A percentile compares a stretch with the other conserved stretches of the same genome.
These are phyloP conservation scores for Phoenicopterus ruber DNA, from an alignment of 2,113 vertebrate genomes.

Conservation along the genomic window DNA sequence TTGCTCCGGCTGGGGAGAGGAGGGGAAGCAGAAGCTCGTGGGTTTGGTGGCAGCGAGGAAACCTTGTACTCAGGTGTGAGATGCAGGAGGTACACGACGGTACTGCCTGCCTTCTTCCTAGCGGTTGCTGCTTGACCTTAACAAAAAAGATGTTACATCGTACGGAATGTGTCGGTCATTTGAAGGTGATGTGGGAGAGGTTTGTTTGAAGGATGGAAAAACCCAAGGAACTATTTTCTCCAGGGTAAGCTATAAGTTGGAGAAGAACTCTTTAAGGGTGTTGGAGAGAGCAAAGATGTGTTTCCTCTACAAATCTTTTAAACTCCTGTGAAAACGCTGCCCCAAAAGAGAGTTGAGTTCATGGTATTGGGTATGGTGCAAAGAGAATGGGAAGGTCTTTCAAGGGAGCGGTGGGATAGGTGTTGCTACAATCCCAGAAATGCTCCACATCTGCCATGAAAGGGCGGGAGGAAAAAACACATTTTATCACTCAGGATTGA, in stretches of 20 bases:
- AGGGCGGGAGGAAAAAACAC: not conserved
- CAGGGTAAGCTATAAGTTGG: not conserved
- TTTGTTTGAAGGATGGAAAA: not conserved
- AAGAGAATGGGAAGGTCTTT: not conserved
- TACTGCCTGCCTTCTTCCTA: not conserved
- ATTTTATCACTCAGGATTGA: not conserved
- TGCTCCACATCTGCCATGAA: not conserved
- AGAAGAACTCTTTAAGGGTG: not conserved
- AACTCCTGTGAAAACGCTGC: not conserved
- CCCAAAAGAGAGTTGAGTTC: not conserved
- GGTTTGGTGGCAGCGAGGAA: not conserved
- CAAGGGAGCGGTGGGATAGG: not conserved
- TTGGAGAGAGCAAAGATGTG: not conserved
- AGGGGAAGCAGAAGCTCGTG: not conserved
- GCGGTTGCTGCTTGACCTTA: not conserved
- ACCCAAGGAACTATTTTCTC: not conserved
- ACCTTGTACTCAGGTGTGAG: not conserved
- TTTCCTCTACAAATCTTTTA: not conserved
- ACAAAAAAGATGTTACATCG: not conserved
- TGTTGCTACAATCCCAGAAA: not conserved
- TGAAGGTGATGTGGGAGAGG: not conserved
- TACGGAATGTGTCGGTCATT: not conserved
- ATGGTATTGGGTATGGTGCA: not conserved
- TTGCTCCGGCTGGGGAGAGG: too few species aligned
- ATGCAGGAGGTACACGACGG: too few species aligned